Conservation (phyloP, 2,797 vertebrate species). For the Antennarius maculatus region DNA sequence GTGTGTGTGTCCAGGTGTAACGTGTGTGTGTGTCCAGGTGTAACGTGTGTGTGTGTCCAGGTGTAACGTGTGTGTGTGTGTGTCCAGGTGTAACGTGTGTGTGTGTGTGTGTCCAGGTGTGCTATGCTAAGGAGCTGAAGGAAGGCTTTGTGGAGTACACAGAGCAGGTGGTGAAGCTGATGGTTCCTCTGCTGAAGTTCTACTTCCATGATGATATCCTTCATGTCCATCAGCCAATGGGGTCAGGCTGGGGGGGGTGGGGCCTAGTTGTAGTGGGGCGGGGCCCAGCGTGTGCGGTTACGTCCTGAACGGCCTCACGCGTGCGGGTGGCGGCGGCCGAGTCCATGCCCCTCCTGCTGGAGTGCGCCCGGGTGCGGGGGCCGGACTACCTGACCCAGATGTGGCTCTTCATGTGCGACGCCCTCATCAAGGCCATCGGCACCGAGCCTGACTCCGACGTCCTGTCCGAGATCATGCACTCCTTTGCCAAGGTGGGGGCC, state of each 20-base stretch:
- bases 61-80: slow-evolving; percentile 76
- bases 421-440: slow-evolving; percentile 97
- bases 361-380: slow-evolving; percentile 93
- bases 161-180: slow-evolving; percentile 98
- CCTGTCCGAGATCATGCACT: slow-evolving; percentile 98
- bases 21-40: slow-evolving; percentile 85
- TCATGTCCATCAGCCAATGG: not conserved
- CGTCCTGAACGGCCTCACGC: slow-evolving; percentile 84
- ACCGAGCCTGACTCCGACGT: slow-evolving; percentile 97
- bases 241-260: not conserved
- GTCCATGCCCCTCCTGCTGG: slow-evolving; percentile 96
- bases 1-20: slow-evolving; percentile 87
- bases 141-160: slow-evolving; percentile 99
- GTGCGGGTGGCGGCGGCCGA: slow-evolving; percentile 96
- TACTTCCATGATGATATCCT: slow-evolving; percentile 99
- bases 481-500: slow-evolving; percentile 93
- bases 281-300: too few species aligned
- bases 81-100: too few species aligned
- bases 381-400: slow-evolving; percentile 97
- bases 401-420: slow-evolving; percentile 99
- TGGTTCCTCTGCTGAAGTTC: slow-evolving; percentile 98
- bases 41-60: slow-evolving; percentile 83
- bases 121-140: slow-evolving; percentile 98
- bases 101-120: slow-evolving; percentile 83
- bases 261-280: too few species aligned